phyloP scores from a whole-genome alignment of 2,797 vertebrate species.

The Eremophila alpestris region DNA sequence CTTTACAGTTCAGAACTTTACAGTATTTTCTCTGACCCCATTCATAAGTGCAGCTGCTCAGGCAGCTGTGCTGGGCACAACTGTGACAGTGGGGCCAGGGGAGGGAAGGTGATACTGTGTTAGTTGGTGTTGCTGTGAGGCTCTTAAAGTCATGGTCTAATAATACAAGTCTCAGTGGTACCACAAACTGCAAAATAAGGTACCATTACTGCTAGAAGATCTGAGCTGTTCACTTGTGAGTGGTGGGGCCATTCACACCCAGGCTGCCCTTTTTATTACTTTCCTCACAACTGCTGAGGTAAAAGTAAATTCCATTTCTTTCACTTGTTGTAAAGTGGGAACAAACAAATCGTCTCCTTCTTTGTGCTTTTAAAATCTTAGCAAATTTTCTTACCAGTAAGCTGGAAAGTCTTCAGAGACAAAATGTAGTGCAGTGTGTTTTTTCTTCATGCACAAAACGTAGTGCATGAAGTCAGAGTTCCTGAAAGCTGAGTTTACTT shows the following conservation, averaged over 20 bases:
- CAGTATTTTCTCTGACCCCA: not conserved
- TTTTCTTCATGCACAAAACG: not conserved
- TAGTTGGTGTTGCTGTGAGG: not conserved
- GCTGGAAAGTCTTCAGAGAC: not conserved
- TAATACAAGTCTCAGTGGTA: not conserved
- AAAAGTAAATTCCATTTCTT: not conserved
- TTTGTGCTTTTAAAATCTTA: not conserved
- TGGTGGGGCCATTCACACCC: not conserved
- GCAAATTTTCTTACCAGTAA: not conserved
- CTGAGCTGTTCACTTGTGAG: not conserved
- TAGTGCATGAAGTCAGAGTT: not conserved
- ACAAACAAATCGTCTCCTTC: not conserved
- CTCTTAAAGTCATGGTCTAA: not conserved
- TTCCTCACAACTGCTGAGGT: not conserved
- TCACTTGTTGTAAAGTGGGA: not conserved
- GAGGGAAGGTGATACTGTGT: not conserved
- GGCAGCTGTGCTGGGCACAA: not conserved
- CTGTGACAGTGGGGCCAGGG: not conserved
- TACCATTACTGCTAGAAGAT: not conserved
- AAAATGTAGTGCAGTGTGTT: not conserved
- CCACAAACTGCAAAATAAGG: not conserved
- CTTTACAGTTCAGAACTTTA: not conserved
- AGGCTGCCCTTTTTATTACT: not conserved
- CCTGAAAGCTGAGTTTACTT: not conserved
- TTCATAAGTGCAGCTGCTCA: slow-evolving; percentile 11